A percentile compares a stretch with the other conserved stretches of the same genome.
Evolutionary conservation across 2,888 invertebrate genomes (phyloP).

Genomic region (Lingula anatina): DNA sequence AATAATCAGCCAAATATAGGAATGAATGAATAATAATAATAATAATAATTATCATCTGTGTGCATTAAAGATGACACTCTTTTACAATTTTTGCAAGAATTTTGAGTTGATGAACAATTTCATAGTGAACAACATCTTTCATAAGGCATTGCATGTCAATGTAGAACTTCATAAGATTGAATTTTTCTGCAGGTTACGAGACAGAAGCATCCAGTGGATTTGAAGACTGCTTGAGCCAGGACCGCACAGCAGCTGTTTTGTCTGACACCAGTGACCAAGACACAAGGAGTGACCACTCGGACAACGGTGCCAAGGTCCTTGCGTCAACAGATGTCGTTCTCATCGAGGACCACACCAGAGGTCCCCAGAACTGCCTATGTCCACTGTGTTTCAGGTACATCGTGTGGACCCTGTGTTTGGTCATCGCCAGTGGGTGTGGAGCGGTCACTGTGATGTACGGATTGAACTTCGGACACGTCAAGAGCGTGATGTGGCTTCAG

Average conservation of each 20-base stretch:
- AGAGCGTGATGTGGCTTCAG: slow-evolving; percentile 46
- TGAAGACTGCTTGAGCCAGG: slow-evolving; percentile 37
- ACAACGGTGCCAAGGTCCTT: too few relatives aligned
- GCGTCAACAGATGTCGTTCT: too few relatives aligned
- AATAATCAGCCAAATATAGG: too few relatives aligned
- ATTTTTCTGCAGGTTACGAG: slow-evolving; percentile 16
- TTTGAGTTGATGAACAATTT: background rate
- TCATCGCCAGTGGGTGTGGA: slow-evolving; percentile 27
- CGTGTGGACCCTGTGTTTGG: slow-evolving; percentile 36
- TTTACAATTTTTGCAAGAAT: too few relatives aligned
- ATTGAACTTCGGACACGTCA: slow-evolving; percentile 40
- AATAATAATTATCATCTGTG: too few relatives aligned
- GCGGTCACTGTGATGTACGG: slow-evolving; percentile 41
- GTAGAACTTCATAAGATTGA: too few relatives aligned
- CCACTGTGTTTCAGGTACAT: slow-evolving; percentile 41
- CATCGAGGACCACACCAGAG: too few relatives aligned
- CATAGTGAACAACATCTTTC: background rate
- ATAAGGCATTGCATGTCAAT: too few relatives aligned
- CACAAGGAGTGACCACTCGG: background rate
- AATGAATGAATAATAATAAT: too few relatives aligned
- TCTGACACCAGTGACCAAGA: background rate
- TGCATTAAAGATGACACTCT: too few relatives aligned
- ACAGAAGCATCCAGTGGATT: slow-evolving; percentile 42
- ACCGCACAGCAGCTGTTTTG: background rate
- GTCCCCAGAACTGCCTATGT: slow-evolving; percentile 21